phyloP scores from a whole-genome alignment of 2,113 vertebrate species.

The Rostratula benghalensis region DNA sequence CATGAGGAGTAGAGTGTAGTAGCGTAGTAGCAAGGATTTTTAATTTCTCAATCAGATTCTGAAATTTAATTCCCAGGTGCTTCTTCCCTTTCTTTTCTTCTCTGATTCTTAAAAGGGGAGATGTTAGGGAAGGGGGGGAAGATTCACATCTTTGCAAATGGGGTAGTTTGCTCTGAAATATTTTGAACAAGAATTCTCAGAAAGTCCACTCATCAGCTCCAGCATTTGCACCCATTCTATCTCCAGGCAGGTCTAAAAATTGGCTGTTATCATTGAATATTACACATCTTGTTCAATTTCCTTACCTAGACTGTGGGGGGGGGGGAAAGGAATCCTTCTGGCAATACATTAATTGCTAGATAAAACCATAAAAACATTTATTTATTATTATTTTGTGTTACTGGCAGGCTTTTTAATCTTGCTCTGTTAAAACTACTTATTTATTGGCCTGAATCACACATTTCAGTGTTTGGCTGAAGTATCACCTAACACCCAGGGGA shows the following conservation, averaged over 20 bases:
- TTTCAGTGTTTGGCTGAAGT: not conserved
- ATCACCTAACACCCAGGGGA: not conserved
- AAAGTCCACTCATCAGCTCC: not conserved
- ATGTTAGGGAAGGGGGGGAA: not conserved
- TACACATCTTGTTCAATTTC: not conserved
- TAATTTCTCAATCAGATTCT: not conserved
- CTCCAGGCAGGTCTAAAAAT: not conserved
- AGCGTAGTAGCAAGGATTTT: not conserved
- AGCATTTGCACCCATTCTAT: not conserved
- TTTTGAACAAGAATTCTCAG: not conserved
- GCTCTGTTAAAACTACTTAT: not conserved
- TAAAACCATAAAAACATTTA: not conserved
- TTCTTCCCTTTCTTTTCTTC: not conserved
- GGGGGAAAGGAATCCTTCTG: not conserved
- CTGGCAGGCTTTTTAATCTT: not conserved
- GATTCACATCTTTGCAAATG: not conserved
- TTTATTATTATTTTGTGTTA: not conserved
- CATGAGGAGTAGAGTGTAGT: not conserved
- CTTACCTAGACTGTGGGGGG: not conserved
- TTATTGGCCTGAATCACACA: not conserved
- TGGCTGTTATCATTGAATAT: not conserved
- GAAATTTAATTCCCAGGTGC: not conserved
- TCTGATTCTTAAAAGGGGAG: not conserved
- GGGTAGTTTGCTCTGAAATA: not conserved
- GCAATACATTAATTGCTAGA: not conserved